A percentile compares a stretch with the other conserved stretches of the same genome.
Evolutionary conservation across 1,140 invertebrate species (phyloP).

Genomic region (Drosophila pallidifrons): DNA sequence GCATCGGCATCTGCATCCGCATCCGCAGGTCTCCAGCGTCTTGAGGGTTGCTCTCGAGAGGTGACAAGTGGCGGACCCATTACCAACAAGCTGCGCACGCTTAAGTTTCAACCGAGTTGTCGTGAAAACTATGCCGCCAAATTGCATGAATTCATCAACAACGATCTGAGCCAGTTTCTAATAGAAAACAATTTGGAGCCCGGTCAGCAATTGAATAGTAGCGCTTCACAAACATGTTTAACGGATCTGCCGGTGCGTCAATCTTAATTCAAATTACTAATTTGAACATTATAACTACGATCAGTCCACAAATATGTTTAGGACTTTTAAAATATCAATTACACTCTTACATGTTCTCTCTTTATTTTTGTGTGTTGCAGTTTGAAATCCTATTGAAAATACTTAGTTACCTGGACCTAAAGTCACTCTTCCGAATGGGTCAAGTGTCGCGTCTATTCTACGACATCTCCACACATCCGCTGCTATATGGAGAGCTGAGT

Average conservation of each 20-base stretch:
- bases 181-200: constrained; percentile 36
- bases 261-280: constrained; percentile 14
- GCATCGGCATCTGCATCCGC: constrained; percentile 12
- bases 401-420: constrained; percentile 90
- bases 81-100: constrained; percentile 69
- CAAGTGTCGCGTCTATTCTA: constrained; percentile 91
- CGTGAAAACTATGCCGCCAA: constrained; percentile 56
- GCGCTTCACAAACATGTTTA: constrained; percentile 26
- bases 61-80: constrained; percentile 61
- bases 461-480: constrained; percentile 90
- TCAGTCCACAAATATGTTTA: no score
- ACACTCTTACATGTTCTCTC: no score
- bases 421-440: constrained; percentile 90
- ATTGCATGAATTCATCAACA: constrained; percentile 78
- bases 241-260: constrained; percentile 68
- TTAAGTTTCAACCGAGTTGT: constrained; percentile 75
- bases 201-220: constrained; percentile 3
- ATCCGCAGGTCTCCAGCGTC: neutral
- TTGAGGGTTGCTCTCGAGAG: neutral
- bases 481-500: constrained; percentile 92
- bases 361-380: constrained; percentile 44
- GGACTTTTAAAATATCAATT: no score
- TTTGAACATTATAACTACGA: neutral
- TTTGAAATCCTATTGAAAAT: constrained; percentile 86
- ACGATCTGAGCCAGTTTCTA: constrained; percentile 84